Base-by-base conservation (phyloP, 2,888 invertebrate species). In the Andrena dorsata region DNA sequence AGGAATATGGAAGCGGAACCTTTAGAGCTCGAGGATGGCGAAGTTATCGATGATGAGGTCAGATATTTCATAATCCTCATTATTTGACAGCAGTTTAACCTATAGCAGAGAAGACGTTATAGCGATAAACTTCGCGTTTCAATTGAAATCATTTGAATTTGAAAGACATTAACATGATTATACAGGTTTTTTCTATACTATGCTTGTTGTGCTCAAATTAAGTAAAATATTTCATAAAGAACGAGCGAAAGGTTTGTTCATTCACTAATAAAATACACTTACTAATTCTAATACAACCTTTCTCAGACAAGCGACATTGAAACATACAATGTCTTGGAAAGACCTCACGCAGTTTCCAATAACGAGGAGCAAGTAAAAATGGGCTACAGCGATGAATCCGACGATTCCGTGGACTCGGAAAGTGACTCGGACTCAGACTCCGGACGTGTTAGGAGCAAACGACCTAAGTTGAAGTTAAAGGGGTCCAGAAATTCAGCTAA, bases 41-140 rank as follows among this genome's bases (percentile, higher is more conserved):
- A 96, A 92, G 94, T 95, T 81, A 96, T 96, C 91, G 96, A 96
- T 82, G 96, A 96, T 90, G 96, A 96, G 95, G 96, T 96, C 94
- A 95, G 94, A 79, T 61, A 76, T 60, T 61, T 47, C 28, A 66
- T 76, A 61, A 80, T 78, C 56, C 56, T 61, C n/a, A 47, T 60
- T 58, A 51, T 76, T 86, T 89, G 86, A 90, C 85, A 89, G 84
- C 53, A 84, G 80, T 82, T 78, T 88, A 90, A 90, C 89, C 89
- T 90, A 79, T 71, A 65, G 30, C 60, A 72, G 23, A 70, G 49
- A 41, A 35, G 8, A 30, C n/a, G 35, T 41, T 80, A 30, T 8
- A 65, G 20, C 3, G 4, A 26, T 60, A 23, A 66, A 65, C 2
- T 75, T 61, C 1, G 23, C 60, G 30, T 2, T n/a, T 65, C 7